Conservation (phyloP, 2,113 vertebrate genomes). For the Dinomys branickii region DNA sequence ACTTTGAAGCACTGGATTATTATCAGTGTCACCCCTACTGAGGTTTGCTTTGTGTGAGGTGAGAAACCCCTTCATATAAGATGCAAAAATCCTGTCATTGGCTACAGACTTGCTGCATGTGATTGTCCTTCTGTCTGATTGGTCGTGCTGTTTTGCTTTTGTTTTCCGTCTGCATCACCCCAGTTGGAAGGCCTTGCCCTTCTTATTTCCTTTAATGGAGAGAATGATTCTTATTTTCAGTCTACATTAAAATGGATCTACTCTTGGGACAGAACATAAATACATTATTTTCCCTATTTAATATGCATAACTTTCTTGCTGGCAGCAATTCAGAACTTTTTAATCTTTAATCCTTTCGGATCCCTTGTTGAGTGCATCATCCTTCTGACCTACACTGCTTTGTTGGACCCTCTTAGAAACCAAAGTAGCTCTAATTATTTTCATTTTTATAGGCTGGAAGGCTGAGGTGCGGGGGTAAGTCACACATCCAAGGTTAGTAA, state of each 20-base stretch:
- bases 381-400: neutral
- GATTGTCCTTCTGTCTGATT: neutral
- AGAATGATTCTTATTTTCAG: conserved; percentile 36
- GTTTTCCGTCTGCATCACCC: neutral
- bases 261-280: neutral
- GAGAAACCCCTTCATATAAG: neutral
- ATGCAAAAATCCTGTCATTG: neutral
- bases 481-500: neutral
- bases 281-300: neutral
- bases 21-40: neutral
- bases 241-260: neutral
- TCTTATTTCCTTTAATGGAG: neutral
- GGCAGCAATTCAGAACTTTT: neutral
- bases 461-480: neutral
- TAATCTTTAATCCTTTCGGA: neutral
- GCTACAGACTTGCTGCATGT: neutral
- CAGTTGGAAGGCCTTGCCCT: neutral
- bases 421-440: neutral
- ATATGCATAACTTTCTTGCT: neutral
- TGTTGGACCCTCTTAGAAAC: conserved; percentile 17
- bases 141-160: neutral
- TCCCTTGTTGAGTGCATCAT: too few relatives aligned
- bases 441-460: conserved; percentile 17
- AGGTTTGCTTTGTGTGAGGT: neutral
- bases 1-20: neutral